Evolutionary conservation across 2,797 vertebrate species (phyloP).

Genomic region (Sarcoramphus papa): DNA sequence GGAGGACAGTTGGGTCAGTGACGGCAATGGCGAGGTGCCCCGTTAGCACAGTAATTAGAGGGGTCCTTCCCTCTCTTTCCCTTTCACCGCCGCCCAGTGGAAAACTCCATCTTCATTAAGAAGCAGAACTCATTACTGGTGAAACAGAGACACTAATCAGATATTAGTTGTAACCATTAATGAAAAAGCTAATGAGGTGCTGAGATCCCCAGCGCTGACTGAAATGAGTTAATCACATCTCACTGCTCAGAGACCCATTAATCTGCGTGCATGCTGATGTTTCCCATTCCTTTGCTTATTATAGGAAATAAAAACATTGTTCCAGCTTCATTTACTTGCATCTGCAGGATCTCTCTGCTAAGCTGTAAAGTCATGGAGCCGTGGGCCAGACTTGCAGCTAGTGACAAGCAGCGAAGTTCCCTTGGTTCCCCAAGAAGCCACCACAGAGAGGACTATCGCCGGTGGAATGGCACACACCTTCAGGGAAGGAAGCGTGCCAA

Average conservation of each 20-base stretch:
- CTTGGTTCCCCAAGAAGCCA: not conserved
- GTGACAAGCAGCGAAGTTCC: not conserved
- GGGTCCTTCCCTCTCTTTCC: not conserved
- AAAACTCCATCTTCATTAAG: not conserved
- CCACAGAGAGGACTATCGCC: not conserved
- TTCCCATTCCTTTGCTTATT: constrained; percentile 6
- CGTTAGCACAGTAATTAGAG: not conserved
- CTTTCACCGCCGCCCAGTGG: not conserved
- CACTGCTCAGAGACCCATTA: not conserved
- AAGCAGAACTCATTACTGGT: constrained; percentile 2
- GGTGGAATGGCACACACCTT: not conserved
- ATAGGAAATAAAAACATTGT: not conserved
- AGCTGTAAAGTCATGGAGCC: not conserved
- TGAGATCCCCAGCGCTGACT: not conserved
- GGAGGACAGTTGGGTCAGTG: not conserved
- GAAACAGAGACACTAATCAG: constrained; percentile 21
- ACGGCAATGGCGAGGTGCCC: fast-evolving
- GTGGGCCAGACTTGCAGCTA: not conserved
- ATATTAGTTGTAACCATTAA: constrained; percentile 35
- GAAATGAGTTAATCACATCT: constrained; percentile 50
- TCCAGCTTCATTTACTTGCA: not conserved
- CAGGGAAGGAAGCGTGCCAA: not conserved
- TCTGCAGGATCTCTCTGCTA: not conserved
- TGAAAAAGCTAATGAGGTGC: constrained; percentile 43
- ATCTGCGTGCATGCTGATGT: not conserved